Base-by-base conservation (phyloP, 2,797 vertebrate species). In the Lerista edwardsae region DNA sequence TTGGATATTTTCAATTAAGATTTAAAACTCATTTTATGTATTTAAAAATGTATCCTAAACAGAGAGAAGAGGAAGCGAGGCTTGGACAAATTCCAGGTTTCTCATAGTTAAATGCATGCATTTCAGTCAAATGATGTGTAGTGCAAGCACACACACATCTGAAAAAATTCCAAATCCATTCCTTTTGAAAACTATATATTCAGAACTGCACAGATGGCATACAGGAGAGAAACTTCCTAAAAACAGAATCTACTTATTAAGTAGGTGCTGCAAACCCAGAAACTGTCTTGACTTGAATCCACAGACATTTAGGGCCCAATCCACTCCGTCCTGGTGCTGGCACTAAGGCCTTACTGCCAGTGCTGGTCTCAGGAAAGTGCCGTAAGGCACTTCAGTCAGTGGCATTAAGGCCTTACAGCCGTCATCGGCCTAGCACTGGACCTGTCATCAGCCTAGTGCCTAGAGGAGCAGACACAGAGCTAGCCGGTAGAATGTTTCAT, bases 1-100 rank as follows among this genome's bases (percentile, higher is more conserved):
- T n/a, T n/a, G n/a, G n/a, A n/a, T n/a, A 21, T 91, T 89, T 87
- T 85, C 19, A 2, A 86, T 72, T 27, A 59, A 25, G 3, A 62
- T 84, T 90, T 86, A 84, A 69, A 6, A 21, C 21, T 36, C 67
- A 6, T 68, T 68, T 68, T 68, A 68, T 36, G 17, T 69, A 69
- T 9, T 27, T 64, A 64, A 69, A 69, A 34, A 36, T 34, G 31
- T 23, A 61, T 61, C 9, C 23, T 25, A 61, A 61, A 55, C 15
- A 3, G 15, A 55, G 19, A 55, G 51, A 17, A 19, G 55, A 61
- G 6, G 25, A 25, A 5, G 21, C n/a, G 19, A 61, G 23, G 59
- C 59, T 25, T 6, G 5, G 14, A 61, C 59, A 61, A 57, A 61
- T 8, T 61, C 6, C 21, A 61, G 59, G 23, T 61, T 21, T 23